Conservation (phyloP, 2,113 vertebrate genomes). For the Anoura caudifer region DNA sequence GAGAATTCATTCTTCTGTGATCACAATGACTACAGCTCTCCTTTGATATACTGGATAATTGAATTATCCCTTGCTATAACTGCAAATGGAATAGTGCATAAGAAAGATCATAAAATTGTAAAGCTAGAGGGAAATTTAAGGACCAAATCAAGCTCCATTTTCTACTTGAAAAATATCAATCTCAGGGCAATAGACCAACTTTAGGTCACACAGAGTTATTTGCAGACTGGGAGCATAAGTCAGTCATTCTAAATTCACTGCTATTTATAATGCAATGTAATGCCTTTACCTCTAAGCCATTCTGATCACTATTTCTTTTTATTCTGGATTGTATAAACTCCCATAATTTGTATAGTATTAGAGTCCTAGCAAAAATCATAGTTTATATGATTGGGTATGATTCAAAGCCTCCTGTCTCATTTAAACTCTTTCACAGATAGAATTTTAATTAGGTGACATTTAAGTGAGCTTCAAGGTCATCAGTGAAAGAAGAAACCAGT, state of each 20-base stretch:
- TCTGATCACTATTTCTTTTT: background rate
- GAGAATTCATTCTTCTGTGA: background rate
- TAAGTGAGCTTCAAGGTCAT: background rate
- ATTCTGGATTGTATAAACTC: background rate
- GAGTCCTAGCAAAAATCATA: background rate
- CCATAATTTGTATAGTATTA: background rate
- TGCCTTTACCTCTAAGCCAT: background rate
- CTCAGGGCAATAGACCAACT: background rate
- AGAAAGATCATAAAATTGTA: background rate
- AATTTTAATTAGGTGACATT: constrained; percentile 8
- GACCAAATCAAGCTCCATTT: background rate
- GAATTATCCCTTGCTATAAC: background rate
- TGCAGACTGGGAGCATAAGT: background rate
- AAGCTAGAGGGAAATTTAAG: background rate
- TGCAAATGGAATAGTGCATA: background rate
- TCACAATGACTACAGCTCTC: background rate
- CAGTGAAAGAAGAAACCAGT: background rate
- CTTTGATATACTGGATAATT: background rate
- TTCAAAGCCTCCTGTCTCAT: background rate
- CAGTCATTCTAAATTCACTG: background rate
- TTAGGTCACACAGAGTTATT: background rate
- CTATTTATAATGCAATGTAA: background rate
- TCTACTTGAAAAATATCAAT: background rate
- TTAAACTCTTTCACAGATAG: background rate
- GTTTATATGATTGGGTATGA: background rate